phyloP scores from a whole-genome alignment of 2,113 vertebrate genomes.

The Pipa parva region DNA sequence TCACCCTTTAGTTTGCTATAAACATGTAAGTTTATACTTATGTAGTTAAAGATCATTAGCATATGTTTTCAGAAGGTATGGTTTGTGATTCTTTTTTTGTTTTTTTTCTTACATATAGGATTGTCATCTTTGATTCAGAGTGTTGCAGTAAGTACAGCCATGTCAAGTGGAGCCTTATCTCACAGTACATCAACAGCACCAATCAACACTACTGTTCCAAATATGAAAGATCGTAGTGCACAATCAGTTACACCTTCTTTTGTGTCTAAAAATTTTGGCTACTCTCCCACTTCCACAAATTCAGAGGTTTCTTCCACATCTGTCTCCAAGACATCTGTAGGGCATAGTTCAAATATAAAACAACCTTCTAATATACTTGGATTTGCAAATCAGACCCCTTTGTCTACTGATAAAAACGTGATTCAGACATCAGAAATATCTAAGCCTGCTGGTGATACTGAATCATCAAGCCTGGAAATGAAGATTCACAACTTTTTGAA shows the following conservation, averaged over 20 bases:
- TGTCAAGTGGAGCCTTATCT: slow-evolving; percentile 48
- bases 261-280: slow-evolving; percentile 59
- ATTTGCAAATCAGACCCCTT: slow-evolving; percentile 57
- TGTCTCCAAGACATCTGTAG: slow-evolving; percentile 61
- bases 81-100: no score
- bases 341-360: slow-evolving; percentile 61
- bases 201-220: slow-evolving; percentile 47
- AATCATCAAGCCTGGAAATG: slow-evolving; percentile 85
- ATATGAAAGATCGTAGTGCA: slow-evolving; percentile 54
- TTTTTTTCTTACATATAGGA: slow-evolving; percentile 57
- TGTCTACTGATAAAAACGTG: slow-evolving; percentile 58
- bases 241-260: slow-evolving; percentile 57
- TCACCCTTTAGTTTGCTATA: no score
- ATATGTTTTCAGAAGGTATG: no score
- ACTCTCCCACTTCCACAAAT: slow-evolving; percentile 65
- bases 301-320: slow-evolving; percentile 71
- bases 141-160: slow-evolving; percentile 68
- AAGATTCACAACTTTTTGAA: slow-evolving; percentile 98
- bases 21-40: no score
- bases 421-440: slow-evolving; percentile 56
- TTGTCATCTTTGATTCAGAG: slow-evolving; percentile 89
- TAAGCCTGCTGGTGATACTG: slow-evolving; percentile 62
- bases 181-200: slow-evolving; percentile 60
- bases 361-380: slow-evolving; percentile 57
- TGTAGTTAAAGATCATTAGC: no score